Percentiles rank a stretch among this genome's conserved stretches.
Evolutionary conservation across 2,888 invertebrate genomes (phyloP).

Genomic region (Phaonia tiefii): DNA sequence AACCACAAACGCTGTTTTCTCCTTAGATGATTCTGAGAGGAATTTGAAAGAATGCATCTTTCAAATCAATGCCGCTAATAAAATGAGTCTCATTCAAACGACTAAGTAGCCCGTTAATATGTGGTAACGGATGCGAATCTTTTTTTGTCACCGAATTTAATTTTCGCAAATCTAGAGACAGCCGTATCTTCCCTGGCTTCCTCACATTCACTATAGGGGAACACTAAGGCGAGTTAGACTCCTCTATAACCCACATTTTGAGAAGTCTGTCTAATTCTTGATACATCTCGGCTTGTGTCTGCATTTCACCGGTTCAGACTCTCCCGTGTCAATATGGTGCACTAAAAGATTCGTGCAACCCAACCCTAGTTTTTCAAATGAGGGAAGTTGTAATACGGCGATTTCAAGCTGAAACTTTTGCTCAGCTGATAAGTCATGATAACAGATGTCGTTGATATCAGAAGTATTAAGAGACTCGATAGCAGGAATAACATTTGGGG

Average conservation of each 20-base stretch:
- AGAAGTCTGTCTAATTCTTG: slow-evolving; percentile 52
- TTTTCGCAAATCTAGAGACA: slow-evolving; percentile 58
- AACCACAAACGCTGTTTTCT: slow-evolving; percentile 70
- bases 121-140: slow-evolving; percentile 54
- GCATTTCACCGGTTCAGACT: slow-evolving; percentile 18
- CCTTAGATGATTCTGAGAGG: slow-evolving; percentile 46
- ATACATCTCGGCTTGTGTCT: slow-evolving; percentile 50
- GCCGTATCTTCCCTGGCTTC: slow-evolving; percentile 52
- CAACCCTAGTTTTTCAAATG: slow-evolving; percentile 13
- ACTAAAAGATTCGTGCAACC: neutral
- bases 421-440: slow-evolving; percentile 17
- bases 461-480: no score
- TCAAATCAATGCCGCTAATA: slow-evolving; percentile 56
- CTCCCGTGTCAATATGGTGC: slow-evolving; percentile 10
- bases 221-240: slow-evolving; percentile 46
- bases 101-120: slow-evolving; percentile 55
- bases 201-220: slow-evolving; percentile 36
- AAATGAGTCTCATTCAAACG: slow-evolving; percentile 49
- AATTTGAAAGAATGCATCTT: slow-evolving; percentile 53
- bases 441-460: neutral
- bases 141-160: slow-evolving; percentile 52
- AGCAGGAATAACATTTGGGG: no score
- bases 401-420: slow-evolving; percentile 12
- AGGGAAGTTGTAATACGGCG: slow-evolving; percentile 9
- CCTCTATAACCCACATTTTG: slow-evolving; percentile 49